A percentile compares a stretch with the other conserved stretches of the same genome.
Conservation (phyloP, 2,797 vertebrate genomes). For the Gallinago stenura region DNA sequence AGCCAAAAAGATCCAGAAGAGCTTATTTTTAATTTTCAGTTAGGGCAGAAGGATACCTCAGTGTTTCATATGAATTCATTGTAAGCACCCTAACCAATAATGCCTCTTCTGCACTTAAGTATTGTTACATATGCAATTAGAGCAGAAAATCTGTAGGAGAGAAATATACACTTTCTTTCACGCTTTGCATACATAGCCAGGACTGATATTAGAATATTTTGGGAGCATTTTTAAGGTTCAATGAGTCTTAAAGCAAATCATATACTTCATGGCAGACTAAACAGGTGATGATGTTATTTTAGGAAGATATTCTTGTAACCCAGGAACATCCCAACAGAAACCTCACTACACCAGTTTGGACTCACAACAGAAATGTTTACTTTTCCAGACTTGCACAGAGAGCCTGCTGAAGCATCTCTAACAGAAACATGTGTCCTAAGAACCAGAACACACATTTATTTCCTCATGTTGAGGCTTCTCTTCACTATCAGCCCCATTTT, state of each 20-base stretch:
- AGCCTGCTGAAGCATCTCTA: neutral
- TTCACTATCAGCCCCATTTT: neutral
- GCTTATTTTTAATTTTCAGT: neutral
- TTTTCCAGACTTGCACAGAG: neutral
- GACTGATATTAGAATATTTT: neutral
- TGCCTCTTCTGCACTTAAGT: neutral
- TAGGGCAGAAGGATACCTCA: rapidly evolving
- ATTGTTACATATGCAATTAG: neutral
- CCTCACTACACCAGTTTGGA: neutral
- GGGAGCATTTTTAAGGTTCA: neutral
- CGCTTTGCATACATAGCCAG: neutral
- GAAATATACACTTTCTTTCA: neutral
- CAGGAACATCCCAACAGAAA: neutral
- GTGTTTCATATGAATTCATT: neutral
- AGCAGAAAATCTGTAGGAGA: neutral
- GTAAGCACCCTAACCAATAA: neutral
- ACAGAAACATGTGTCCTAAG: rapidly evolving
- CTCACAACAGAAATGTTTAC: rapidly evolving
- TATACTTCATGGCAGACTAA: neutral
- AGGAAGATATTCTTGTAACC: neutral
- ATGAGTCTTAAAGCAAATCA: neutral
- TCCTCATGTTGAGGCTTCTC: neutral
- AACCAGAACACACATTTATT: neutral
- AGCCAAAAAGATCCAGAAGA: neutral
- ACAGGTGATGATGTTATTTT: neutral